Evolutionary conservation across 2,113 vertebrate species (phyloP).

Genomic region (Vidua chalybeata): DNA sequence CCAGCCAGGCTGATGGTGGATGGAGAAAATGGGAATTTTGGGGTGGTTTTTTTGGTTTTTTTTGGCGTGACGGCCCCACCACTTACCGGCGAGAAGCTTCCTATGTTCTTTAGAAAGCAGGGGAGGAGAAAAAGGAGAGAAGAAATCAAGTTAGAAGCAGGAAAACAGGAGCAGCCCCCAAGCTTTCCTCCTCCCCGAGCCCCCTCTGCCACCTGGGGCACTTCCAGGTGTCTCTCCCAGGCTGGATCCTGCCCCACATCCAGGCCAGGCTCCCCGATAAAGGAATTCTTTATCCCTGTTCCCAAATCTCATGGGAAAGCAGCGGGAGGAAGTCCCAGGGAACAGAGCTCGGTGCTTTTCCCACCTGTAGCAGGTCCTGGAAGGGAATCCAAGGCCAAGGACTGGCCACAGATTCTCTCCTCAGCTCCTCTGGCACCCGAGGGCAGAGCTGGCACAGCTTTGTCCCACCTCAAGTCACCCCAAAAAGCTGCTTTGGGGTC

Average conservation of each 20-base stretch:
- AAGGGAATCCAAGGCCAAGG: background rate
- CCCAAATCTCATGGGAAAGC: fast-evolving
- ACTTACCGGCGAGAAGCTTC: constrained; percentile 86
- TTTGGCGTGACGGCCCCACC: background rate
- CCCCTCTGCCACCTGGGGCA: background rate
- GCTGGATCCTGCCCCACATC: background rate
- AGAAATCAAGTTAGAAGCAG: constrained; percentile 65
- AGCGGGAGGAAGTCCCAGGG: background rate
- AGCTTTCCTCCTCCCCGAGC: background rate
- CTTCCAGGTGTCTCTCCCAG: background rate
- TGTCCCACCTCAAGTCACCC: too few species aligned
- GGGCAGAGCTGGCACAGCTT: too few species aligned
- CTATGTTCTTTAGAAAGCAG: constrained; percentile 85
- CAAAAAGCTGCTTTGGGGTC: too few species aligned
- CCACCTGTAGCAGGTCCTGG: background rate
- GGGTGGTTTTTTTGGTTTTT: background rate
- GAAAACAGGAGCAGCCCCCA: background rate
- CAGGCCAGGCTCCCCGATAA: background rate
- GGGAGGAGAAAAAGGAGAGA: constrained; percentile 48
- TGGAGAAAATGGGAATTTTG: background rate
- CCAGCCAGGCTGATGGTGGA: background rate
- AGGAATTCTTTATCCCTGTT: background rate
- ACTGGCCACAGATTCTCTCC: too few species aligned
- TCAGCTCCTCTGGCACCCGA: too few species aligned
- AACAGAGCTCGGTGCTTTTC: fast-evolving